Conservation (phyloP, 2,888 invertebrate genomes). For the Neocrepidodera transversa region DNA sequence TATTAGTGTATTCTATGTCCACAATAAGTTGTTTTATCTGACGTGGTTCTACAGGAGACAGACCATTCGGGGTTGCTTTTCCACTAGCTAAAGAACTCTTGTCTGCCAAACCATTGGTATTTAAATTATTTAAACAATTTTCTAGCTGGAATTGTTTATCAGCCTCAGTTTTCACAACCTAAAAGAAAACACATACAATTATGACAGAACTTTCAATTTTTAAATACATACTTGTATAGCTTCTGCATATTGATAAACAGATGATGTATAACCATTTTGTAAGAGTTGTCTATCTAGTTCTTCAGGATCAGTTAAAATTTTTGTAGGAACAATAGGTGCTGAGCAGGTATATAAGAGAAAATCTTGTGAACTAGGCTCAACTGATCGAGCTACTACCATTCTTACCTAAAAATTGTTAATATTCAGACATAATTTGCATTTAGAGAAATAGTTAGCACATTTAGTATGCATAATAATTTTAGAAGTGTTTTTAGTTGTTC, state of each 20-base stretch:
- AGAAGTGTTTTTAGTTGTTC: no score
- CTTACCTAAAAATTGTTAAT: slow-evolving; percentile 67
- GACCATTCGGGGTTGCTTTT: slow-evolving; percentile 29
- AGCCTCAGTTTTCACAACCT: slow-evolving; percentile 29
- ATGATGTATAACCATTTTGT: slow-evolving; percentile 72
- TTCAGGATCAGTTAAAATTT: slow-evolving; percentile 89
- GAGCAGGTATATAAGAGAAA: slow-evolving; percentile 75
- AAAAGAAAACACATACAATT: no score
- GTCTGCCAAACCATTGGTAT: slow-evolving; percentile 9
- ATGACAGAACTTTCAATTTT: background rate
- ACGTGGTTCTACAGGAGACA: slow-evolving; percentile 45
- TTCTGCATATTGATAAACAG: slow-evolving; percentile 44
- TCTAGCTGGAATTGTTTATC: slow-evolving; percentile 33
- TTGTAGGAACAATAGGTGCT: slow-evolving; percentile 91
- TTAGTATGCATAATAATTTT: no score
- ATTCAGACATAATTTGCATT: no score
- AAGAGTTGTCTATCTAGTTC: slow-evolving; percentile 85
- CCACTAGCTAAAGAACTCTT: slow-evolving; percentile 12
- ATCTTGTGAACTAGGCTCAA: slow-evolving; percentile 81
- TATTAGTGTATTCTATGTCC: slow-evolving; percentile 50
- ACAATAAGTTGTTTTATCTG: slow-evolving; percentile 44
- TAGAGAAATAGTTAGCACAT: no score
- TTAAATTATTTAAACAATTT: slow-evolving; percentile 18
- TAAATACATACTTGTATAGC: slow-evolving; percentile 26
- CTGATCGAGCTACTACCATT: slow-evolving; percentile 91